Percentiles rank a stretch among this genome's conserved stretches.
Conservation (phyloP, 2,113 vertebrate species). For the Psophia crepitans region DNA sequence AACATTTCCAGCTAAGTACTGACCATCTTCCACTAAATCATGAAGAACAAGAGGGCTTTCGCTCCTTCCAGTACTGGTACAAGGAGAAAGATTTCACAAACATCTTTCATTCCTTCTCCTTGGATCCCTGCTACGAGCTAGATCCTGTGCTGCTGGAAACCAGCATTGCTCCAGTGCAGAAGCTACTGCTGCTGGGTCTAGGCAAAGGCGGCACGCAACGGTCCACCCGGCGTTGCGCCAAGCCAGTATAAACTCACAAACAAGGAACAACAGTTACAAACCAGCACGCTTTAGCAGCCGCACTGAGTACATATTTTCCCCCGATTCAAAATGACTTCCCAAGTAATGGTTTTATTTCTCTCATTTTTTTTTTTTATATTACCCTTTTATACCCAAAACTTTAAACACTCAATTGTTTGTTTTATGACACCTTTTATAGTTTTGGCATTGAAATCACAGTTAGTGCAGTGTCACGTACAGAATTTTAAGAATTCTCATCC, state of each 20-base stretch:
- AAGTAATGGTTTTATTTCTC: background rate
- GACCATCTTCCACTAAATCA: background rate
- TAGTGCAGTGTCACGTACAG: background rate
- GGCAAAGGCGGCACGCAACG: background rate
- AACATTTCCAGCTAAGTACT: background rate
- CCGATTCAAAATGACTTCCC: background rate
- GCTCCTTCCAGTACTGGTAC: background rate
- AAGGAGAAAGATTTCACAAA: background rate
- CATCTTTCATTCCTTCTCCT: background rate
- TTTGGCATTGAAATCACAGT: background rate
- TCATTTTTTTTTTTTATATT: conserved; percentile 5
- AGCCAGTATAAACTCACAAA: background rate
- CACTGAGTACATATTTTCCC: rapidly evolving
- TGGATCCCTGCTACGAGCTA: background rate
- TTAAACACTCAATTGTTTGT: conserved; percentile 21
- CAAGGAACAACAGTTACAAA: background rate
- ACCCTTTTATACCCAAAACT: conserved; percentile 24
- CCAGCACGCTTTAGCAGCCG: background rate
- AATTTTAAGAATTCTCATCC: conserved; percentile 11
- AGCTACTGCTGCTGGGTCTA: background rate
- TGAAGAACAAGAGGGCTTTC: background rate
- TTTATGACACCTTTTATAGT: conserved; percentile 25
- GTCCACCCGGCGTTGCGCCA: background rate
- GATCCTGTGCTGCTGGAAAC: background rate
- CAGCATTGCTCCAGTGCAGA: background rate